Evolutionary conservation across 2,113 vertebrate species (phyloP).

Genomic region (Pycnonotus jocosus): DNA sequence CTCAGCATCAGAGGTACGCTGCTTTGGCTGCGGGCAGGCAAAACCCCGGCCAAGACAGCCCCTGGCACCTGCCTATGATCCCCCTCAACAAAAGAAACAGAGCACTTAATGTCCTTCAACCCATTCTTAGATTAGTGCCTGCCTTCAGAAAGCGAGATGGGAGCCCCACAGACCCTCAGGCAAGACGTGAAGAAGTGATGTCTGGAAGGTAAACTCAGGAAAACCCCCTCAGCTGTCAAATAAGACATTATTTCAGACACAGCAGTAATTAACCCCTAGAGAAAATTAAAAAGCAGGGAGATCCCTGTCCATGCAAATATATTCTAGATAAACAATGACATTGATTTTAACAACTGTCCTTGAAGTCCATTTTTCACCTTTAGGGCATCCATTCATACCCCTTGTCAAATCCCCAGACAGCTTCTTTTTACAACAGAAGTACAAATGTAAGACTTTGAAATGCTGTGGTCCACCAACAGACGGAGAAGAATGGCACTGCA

Average conservation of each 20-base stretch:
- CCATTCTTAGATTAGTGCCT: background rate
- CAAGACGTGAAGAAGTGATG: background rate
- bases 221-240: background rate
- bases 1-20: background rate
- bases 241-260: background rate
- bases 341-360: background rate
- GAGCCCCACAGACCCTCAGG: background rate
- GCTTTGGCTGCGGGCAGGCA: fast-evolving
- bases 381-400: background rate
- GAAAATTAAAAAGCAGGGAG: background rate
- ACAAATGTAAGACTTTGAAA: background rate
- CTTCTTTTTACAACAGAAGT: background rate
- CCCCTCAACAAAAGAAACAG: background rate
- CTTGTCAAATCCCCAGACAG: background rate
- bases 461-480: background rate
- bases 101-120: background rate
- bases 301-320: background rate
- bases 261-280: background rate
- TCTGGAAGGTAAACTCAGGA: background rate
- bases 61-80: background rate
- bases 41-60: background rate
- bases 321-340: background rate
- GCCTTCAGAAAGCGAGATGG: background rate
- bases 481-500: background rate
- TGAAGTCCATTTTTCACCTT: background rate